Percentiles rank a stretch among this genome's conserved stretches.
Evolutionary conservation across 2,888 invertebrate genomes (phyloP).

Genomic region (Calameuta idolon): DNA sequence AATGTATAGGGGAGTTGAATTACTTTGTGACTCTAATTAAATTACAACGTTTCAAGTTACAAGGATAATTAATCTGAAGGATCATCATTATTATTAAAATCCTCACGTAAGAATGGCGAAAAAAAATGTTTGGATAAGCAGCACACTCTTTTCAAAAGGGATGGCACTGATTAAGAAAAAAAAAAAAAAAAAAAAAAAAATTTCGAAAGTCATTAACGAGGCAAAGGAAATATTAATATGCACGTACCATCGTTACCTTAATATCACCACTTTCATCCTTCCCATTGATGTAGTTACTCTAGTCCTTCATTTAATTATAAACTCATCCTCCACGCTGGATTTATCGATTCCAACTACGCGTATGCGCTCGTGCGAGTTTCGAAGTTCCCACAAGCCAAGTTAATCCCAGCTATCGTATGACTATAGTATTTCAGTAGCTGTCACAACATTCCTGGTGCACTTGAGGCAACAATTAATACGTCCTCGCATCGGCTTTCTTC

Average conservation of each 20-base stretch:
- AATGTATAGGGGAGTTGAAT: neutral
- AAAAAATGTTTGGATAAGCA: neutral
- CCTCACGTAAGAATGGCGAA: neutral
- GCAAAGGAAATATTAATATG: neutral
- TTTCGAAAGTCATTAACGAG: neutral
- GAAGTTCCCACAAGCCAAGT: neutral
- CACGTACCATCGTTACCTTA: neutral
- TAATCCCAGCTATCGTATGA: neutral
- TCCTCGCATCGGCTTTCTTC: slow-evolving; percentile 23
- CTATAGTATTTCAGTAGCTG: slow-evolving; percentile 36
- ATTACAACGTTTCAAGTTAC: slow-evolving; percentile 14
- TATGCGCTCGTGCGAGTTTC: neutral
- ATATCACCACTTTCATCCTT: neutral
- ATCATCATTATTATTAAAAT: too few species aligned
- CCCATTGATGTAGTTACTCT: neutral
- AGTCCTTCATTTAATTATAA: neutral
- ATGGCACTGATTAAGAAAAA: neutral
- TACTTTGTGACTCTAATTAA: slow-evolving; percentile 24
- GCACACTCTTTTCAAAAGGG: neutral
- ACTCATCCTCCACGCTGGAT: neutral
- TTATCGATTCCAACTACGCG: neutral
- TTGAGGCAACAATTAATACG: slow-evolving; percentile 35
- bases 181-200: neutral
- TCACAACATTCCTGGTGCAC: slow-evolving; percentile 35
- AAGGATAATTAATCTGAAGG: neutral